Conservation (phyloP, 2,113 vertebrate species). For the Azemiops feae region DNA sequence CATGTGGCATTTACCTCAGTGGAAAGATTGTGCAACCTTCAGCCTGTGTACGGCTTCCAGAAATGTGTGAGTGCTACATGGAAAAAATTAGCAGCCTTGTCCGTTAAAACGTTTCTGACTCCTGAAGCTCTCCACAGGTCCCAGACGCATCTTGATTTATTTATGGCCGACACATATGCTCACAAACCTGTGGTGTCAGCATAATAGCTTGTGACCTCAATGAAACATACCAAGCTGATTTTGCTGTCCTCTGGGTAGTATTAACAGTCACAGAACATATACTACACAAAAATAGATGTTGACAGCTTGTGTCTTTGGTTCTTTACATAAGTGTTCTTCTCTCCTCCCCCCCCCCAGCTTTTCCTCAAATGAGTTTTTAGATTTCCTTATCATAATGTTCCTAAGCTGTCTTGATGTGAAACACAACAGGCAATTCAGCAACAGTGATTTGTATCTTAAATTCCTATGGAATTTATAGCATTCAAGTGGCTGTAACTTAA, state of each 20-base stretch:
- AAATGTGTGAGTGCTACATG: constrained; percentile 39
- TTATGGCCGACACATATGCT: background rate
- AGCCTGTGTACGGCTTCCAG: constrained; percentile 18
- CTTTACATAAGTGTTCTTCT: background rate
- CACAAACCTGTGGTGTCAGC: background rate
- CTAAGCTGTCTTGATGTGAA: background rate
- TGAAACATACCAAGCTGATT: background rate
- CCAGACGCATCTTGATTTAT: constrained; percentile 22
- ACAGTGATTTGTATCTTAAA: background rate
- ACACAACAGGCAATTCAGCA: background rate
- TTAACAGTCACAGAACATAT: background rate
- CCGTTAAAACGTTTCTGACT: background rate
- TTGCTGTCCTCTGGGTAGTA: background rate
- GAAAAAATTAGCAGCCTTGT: background rate
- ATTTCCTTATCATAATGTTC: background rate
- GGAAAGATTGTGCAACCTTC: constrained; percentile 18
- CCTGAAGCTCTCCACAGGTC: constrained; percentile 11
- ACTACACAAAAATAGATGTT: background rate
- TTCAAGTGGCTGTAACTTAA: background rate
- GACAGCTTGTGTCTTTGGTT: constrained; percentile 11
- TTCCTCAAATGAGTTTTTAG: background rate
- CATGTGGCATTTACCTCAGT: background rate
- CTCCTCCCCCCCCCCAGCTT: background rate
- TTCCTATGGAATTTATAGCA: background rate
- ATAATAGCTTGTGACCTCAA: background rate